Conservation (phyloP, 2,888 invertebrate genomes). For the Peribatodes rhomboidaria region DNA sequence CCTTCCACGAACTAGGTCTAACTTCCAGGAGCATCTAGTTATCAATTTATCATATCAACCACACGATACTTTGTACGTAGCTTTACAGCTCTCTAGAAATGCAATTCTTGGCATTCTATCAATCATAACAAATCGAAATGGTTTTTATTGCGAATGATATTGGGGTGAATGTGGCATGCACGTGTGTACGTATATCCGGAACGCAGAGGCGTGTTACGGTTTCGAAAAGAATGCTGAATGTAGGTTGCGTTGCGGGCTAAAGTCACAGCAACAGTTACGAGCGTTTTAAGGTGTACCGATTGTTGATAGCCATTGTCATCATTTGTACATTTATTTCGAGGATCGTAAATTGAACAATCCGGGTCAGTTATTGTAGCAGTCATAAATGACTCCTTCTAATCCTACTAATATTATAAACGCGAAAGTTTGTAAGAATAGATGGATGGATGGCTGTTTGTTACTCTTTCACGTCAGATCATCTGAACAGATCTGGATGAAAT, state of each 20-base stretch:
- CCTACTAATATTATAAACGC: constrained; percentile 3
- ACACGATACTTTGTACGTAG: constrained; percentile 62
- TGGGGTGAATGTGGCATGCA: constrained; percentile 77
- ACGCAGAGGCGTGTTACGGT: constrained; percentile 85
- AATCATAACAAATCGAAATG: constrained; percentile 67
- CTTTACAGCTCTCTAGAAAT: constrained; percentile 80
- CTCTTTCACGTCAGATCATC: too few relatives aligned
- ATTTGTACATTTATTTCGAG: constrained; percentile 61
- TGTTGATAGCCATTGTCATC: constrained; percentile 75
- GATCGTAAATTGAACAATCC: constrained; percentile 57
- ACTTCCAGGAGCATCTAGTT: constrained; percentile 39
- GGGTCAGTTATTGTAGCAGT: constrained; percentile 43
- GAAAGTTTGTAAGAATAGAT: too few relatives aligned
- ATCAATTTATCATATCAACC: constrained; percentile 70
- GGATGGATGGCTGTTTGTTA: too few relatives aligned
- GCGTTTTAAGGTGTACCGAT: constrained; percentile 74
- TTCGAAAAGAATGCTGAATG: constrained; percentile 86
- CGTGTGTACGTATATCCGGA: constrained; percentile 73
- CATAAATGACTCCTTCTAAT: constrained; percentile 34
- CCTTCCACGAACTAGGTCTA: not conserved
- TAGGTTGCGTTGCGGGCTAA: constrained; percentile 84
- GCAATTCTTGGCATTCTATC: constrained; percentile 72
- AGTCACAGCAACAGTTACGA: constrained; percentile 65
- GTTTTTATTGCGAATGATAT: constrained; percentile 73
- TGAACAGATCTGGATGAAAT: too few relatives aligned